These are phyloP conservation scores for Eurystomus gularis DNA, from an alignment of 2,113 vertebrate species.

Conservation along the genomic window DNA sequence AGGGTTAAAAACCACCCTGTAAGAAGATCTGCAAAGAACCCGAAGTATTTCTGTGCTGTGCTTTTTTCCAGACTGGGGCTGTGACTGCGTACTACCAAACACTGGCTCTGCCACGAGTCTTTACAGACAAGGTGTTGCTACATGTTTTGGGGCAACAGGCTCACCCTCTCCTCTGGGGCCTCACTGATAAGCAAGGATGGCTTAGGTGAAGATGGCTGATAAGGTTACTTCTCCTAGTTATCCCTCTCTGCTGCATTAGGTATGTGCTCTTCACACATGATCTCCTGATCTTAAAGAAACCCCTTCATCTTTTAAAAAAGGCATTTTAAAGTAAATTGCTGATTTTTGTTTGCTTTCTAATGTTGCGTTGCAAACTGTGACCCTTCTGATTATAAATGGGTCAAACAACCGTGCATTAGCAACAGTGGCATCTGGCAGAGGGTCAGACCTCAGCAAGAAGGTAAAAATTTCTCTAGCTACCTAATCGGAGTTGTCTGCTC, in stretches of 20 bases:
- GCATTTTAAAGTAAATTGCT: background rate
- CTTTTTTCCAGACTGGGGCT: background rate
- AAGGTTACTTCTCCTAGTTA: background rate
- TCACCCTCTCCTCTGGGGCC: background rate
- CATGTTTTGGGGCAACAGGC: background rate
- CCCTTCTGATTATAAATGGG: rapidly evolving
- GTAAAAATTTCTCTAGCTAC: background rate
- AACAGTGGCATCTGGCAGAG: background rate
- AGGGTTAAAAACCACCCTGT: background rate
- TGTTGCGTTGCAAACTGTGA: rapidly evolving
- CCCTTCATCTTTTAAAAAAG: background rate
- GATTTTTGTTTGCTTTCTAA: background rate
- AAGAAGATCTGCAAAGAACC: background rate
- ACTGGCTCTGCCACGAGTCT: background rate
- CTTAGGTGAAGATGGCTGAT: background rate
- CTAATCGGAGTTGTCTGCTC: background rate
- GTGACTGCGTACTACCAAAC: background rate
- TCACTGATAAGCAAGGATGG: background rate
- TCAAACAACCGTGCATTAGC: rapidly evolving
- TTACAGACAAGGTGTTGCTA: background rate
- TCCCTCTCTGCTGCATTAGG: background rate
- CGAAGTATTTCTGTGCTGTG: background rate
- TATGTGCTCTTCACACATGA: background rate
- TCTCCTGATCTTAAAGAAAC: background rate
- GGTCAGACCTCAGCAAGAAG: background rate